Conservation (phyloP, 2,797 vertebrate genomes). For the Molossus alvarezi region DNA sequence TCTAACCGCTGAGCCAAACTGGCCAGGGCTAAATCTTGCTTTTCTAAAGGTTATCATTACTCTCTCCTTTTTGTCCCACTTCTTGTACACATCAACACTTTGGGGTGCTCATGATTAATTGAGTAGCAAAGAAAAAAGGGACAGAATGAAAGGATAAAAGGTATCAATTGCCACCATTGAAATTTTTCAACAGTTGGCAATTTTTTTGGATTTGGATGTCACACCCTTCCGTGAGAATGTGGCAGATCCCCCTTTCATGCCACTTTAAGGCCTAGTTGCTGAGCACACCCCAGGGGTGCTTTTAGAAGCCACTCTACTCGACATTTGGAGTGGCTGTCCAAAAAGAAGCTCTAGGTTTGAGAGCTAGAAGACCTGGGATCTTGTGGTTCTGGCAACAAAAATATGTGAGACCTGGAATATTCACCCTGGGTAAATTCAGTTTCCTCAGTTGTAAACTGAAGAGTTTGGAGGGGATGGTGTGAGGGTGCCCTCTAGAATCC, state of each 20-base stretch:
- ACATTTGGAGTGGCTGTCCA: not conserved
- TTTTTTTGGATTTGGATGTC: constrained; percentile 53
- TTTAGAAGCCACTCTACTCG: not conserved
- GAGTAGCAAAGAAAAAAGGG: not conserved
- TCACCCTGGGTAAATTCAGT: not conserved
- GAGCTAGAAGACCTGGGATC: not conserved
- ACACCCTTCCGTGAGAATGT: not conserved
- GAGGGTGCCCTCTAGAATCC: not conserved
- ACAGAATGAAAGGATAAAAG: not conserved
- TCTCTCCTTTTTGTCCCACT: not conserved
- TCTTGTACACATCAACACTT: not conserved
- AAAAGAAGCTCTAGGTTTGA: constrained; percentile 21
- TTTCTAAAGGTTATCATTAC: constrained; percentile 33
- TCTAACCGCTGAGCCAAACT: too few relatives aligned
- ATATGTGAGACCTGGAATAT: not conserved
- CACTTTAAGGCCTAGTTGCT: not conserved
- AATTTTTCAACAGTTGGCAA: not conserved
- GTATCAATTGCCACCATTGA: not conserved
- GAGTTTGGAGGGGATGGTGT: not conserved
- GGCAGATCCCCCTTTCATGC: not conserved
- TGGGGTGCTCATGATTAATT: not conserved
- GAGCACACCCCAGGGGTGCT: not conserved
- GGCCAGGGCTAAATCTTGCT: constrained; percentile 34
- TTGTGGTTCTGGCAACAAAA: constrained; percentile 56
- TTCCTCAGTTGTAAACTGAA: constrained; percentile 35